Conservation (phyloP, 2,888 invertebrate species). For the Operophtera brumata region DNA sequence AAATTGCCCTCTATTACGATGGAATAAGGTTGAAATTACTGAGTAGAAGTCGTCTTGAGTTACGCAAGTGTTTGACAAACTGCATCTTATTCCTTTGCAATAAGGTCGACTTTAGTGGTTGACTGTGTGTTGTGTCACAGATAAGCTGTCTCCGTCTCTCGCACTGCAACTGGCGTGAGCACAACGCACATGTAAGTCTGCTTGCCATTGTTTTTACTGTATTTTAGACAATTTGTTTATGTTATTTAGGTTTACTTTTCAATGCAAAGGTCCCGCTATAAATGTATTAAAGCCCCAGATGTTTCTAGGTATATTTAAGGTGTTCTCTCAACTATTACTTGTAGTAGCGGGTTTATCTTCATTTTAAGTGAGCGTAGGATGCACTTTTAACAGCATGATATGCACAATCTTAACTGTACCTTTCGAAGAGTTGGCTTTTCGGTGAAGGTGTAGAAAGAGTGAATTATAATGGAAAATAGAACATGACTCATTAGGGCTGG, state of each 20-base stretch:
- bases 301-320: too few species aligned
- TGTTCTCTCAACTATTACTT: too few species aligned
- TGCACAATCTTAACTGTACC: too few species aligned
- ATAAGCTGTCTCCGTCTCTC: constrained; percentile 64
- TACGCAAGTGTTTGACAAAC: too few species aligned
- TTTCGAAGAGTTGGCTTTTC: too few species aligned
- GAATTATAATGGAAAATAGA: too few species aligned
- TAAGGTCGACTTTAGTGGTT: constrained; percentile 21
- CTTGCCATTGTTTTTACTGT: constrained; percentile 18
- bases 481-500: too few species aligned
- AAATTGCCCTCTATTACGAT: background rate
- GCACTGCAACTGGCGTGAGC: constrained; percentile 60
- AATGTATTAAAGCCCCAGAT: background rate
- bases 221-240: background rate
- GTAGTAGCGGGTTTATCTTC: too few species aligned
- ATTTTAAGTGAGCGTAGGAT: too few species aligned
- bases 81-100: constrained; percentile 1
- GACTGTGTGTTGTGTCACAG: constrained; percentile 50
- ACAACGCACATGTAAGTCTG: constrained; percentile 65
- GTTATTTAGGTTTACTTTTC: background rate
- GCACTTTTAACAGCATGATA: too few species aligned
- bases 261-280: background rate
- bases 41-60: too few species aligned
- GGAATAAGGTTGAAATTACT: background rate
- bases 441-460: too few species aligned